Conservation (phyloP, 2,888 invertebrate species). For the Hirtodrosophila alboralis region DNA sequence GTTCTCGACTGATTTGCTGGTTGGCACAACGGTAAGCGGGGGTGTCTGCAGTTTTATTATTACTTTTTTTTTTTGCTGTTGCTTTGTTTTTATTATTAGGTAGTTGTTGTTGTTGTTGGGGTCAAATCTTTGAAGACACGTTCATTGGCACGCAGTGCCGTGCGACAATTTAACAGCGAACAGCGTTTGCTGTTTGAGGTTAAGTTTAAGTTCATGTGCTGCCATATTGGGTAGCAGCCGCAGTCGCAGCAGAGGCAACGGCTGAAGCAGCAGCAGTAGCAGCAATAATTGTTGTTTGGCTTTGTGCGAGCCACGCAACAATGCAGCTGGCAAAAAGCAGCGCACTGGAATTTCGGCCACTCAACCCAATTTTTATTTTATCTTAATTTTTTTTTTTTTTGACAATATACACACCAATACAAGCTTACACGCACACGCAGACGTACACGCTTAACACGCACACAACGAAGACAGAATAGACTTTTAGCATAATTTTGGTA, state of each 20-base stretch:
- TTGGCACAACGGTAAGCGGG: background rate
- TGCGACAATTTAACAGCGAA: constrained; percentile 5
- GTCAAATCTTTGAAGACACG: constrained; percentile 38
- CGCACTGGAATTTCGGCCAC: constrained; percentile 34
- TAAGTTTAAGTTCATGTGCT: constrained; percentile 61
- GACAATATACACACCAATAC: constrained; percentile 37
- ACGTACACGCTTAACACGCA: constrained; percentile 3
- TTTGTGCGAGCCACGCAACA: constrained; percentile 39
- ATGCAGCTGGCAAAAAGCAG: constrained; percentile 35
- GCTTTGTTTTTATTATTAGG: constrained; percentile 13
- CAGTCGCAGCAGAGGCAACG: constrained; percentile 7
- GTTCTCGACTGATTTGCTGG: background rate
- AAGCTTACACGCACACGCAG: constrained; percentile 18
- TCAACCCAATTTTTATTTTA: constrained; percentile 52
- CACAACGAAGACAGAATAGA: constrained; percentile 23
- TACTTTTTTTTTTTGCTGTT: background rate
- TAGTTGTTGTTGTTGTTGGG: constrained; percentile 14
- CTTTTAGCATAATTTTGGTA: constrained; percentile 20
- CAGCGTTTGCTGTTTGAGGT: constrained; percentile 51
- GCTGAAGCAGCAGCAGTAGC: constrained; percentile 8
- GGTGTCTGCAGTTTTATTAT: background rate
- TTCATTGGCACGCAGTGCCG: constrained; percentile 35
- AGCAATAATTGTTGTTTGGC: constrained; percentile 14
- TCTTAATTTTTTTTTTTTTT: too few relatives aligned
- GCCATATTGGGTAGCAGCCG: constrained; percentile 49